Base-by-base conservation (phyloP, 2,113 vertebrate species). In the Spilogale gracilis region DNA sequence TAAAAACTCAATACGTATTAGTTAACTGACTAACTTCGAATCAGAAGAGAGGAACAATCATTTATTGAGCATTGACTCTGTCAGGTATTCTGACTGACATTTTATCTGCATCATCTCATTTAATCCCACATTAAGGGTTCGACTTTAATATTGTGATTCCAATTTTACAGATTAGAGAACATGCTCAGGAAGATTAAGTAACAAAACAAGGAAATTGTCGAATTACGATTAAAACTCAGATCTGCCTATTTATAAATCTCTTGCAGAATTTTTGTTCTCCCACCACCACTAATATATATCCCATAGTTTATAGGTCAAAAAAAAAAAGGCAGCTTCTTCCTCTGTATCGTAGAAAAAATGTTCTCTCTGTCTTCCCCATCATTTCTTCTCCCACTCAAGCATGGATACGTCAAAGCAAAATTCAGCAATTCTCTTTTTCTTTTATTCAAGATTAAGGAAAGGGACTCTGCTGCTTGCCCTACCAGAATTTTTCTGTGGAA, bases 401-500 rank as follows among this genome's bases (percentile, higher is more conserved):
- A 43, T 54, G 6, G 12, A 48, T 30, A 80, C 43, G 32, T 30
- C 23, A 25, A 17, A 94, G 63, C 1, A 6, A 89, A 94, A 91
- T 48, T 45, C 43, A 25, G 17, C 23, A 4, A 67, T 87, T 95
- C 65, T 94, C 25, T 71, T 91, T 74, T 73, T 23, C 56, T 43
- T 95, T 76, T 45, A 58, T 65, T 92, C 65, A 58, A 86, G 50
- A 93, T 93, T 83, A 93, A 63, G 43, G 61, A 20, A 71, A 92
- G 12, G 69, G 23, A 86, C 5, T 71, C 80, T 87, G 4, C 48
- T 90, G 38, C 81, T 81, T 88, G 45, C 65, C 93, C 60, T 91
- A 32, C 48, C 14, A 81, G 58, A 43, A 63, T 60, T 91, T 95
- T 73, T 9, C 92, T 80, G 0, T 63, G 23, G 45, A 93, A 95